These are phyloP conservation scores for Henricia sp. DNA, from an alignment of 53 echinoderm and acorn worm genomes.

Conservation along the genomic window DNA sequence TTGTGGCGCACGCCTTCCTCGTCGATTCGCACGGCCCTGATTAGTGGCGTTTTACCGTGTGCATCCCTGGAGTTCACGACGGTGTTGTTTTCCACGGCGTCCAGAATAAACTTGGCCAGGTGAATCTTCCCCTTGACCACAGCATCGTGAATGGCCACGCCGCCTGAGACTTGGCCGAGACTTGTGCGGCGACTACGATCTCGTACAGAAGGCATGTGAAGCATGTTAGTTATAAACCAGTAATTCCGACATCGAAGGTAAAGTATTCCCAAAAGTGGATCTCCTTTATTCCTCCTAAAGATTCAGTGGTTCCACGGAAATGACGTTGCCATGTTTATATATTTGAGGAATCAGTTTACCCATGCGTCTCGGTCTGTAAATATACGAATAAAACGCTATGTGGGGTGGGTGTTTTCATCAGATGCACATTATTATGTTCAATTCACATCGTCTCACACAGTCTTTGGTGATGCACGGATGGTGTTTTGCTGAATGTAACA, in stretches of 20 bases:
- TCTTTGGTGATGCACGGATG: background rate
- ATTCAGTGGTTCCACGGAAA: background rate
- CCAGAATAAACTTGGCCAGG: slow-evolving; percentile 91
- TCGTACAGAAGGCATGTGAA: slow-evolving; percentile 41
- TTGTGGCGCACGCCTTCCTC: slow-evolving; percentile 61
- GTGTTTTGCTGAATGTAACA: background rate
- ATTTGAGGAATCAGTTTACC: background rate
- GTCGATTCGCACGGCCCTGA: slow-evolving; percentile 78
- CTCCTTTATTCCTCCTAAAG: background rate
- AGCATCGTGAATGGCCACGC: slow-evolving; percentile 89
- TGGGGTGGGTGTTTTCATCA: background rate
- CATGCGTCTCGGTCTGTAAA: too few species aligned
- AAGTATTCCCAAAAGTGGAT: background rate
- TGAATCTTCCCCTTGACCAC: slow-evolving; percentile 93
- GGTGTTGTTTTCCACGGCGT: slow-evolving; percentile 83
- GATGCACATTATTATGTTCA: background rate
- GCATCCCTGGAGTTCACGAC: slow-evolving; percentile 82
- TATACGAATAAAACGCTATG: too few species aligned
- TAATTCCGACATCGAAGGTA: background rate
- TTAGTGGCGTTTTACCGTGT: slow-evolving; percentile 92
- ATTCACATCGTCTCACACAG: background rate
- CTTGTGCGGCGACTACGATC: slow-evolving; percentile 53
- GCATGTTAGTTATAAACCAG: background rate
- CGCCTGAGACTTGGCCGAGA: slow-evolving; percentile 90
- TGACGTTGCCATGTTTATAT: background rate